These are phyloP conservation scores for Callithrix jacchus DNA, from an alignment of 2,113 vertebrate genomes.

Conservation along the genomic window DNA sequence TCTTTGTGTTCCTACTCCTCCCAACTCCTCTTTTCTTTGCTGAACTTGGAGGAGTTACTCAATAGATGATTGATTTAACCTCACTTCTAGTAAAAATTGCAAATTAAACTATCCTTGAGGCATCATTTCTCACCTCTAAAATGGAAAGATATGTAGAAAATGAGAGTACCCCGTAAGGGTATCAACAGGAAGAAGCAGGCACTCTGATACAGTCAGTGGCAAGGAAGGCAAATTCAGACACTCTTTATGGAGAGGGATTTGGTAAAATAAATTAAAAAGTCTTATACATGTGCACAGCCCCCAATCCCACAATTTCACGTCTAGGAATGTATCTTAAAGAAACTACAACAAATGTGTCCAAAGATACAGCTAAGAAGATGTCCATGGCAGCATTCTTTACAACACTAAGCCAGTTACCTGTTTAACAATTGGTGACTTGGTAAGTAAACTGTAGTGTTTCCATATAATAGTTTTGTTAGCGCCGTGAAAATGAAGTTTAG, in stretches of 20 bases:
- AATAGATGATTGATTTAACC: conserved; percentile 46
- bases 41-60: neutral
- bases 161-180: neutral
- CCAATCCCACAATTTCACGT: neutral
- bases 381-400: neutral
- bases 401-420: neutral
- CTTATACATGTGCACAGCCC: neutral
- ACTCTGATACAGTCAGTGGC: too few species aligned
- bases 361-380: neutral
- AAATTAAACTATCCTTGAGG: neutral
- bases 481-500: neutral
- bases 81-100: conserved; percentile 11
- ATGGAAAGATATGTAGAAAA: neutral
- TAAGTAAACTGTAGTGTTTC: neutral
- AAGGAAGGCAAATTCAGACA: neutral
- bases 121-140: conserved; percentile 41
- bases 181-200: neutral
- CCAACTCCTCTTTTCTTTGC: neutral
- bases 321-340: neutral
- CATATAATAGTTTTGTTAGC: neutral
- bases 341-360: neutral
- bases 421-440: neutral
- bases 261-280: neutral
- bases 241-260: neutral
- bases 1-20: neutral